Evolutionary conservation across 2,888 invertebrate species (phyloP), one percentile per base, ranked within the genome.

Genomic region (Ellobium chinense): DNA sequence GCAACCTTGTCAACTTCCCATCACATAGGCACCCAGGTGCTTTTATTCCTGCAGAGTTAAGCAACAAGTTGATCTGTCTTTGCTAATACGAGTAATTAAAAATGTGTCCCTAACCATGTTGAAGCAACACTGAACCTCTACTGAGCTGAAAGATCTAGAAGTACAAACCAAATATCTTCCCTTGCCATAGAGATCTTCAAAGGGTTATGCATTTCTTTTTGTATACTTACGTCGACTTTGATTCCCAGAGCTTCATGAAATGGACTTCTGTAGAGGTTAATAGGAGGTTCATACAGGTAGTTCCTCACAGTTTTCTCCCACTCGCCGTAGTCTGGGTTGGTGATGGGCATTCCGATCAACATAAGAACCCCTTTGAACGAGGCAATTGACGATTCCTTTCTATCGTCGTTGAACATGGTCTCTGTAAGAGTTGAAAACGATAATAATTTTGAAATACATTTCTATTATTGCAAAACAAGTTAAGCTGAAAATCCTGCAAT

Each of bases 291-390:
- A 27, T 85, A 84, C 68, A 89, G 87, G 54, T 78, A 78, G 21
- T 82, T 63, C 58, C 87, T 82, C 31, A 88, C 87, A 21, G 84
- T 78, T 18, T 88, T 85, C 27, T 87, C 83, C 82, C 89, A 91
- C 0, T 69, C 56, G 9, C 83, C 84, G 87, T 87, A 90, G 58
- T 85, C 74, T 4, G 86, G 84, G 75, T 88, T 90, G 34, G 84
- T 85, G 21, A 82, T 78, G 14, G 83, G 82, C 56, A 87, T 80
- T 7, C 89, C 87, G 21, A 88, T 87, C 39, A 91, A 78, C 62
- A 89, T 75, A 14, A 91, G 80, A 0, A 89, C 89, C 0, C 86
- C 83, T 46, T 85, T 85, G 70, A 89, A 91, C 9, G 89, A 86
- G n/a, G 83, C 68, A 4, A 88, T 77, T n/a, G 83, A 76, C 0